Conservation (phyloP, 2,797 vertebrate genomes). For the Squalus acanthias region DNA sequence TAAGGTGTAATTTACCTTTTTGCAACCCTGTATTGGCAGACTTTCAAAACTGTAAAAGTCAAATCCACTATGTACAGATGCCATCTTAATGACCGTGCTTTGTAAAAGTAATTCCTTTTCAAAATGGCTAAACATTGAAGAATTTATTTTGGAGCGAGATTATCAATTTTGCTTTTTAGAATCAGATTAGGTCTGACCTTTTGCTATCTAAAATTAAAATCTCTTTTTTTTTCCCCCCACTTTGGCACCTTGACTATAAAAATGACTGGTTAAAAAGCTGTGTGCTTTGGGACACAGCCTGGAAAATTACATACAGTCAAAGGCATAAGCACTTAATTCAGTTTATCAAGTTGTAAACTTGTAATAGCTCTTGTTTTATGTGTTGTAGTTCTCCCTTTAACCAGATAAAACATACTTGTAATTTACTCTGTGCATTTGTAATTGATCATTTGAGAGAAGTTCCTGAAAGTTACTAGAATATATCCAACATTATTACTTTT, state of each 20-base stretch:
- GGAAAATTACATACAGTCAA: background rate
- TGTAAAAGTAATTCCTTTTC: background rate
- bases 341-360: background rate
- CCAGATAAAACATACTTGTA: background rate
- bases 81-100: background rate
- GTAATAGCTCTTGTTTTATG: background rate
- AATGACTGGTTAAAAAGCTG: background rate
- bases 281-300: background rate
- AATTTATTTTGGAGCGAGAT: constrained; percentile 12
- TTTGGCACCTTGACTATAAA: background rate
- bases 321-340: background rate
- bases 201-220: background rate
- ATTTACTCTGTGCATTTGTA: background rate
- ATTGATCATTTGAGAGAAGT: background rate
- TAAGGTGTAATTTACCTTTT: constrained; percentile 15
- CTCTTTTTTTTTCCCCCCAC: too few relatives aligned
- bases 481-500: background rate
- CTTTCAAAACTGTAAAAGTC: background rate
- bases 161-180: constrained; percentile 9
- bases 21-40: background rate
- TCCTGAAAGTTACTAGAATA: background rate
- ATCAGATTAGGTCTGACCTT: background rate
- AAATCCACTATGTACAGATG: background rate
- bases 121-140: constrained; percentile 25
- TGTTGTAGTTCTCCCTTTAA: background rate